Evolutionary conservation across 1,140 invertebrate species (phyloP).

Genomic region (Zeugodacus cucurbitae): DNA sequence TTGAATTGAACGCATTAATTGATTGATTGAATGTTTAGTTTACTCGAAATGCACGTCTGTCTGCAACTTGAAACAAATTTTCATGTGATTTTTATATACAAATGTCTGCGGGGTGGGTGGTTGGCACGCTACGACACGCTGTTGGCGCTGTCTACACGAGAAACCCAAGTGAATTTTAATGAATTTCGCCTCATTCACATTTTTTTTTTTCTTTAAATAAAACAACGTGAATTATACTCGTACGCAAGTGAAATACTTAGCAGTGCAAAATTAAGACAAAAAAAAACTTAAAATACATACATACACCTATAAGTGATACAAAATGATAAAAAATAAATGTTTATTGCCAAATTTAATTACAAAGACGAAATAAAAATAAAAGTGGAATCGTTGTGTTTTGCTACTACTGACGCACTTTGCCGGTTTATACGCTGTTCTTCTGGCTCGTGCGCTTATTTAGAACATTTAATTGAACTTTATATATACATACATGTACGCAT

Average conservation of each 20-base stretch:
- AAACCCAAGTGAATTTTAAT: conserved; percentile 3
- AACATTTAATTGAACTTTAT: background rate
- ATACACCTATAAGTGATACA: background rate
- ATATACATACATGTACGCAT: background rate
- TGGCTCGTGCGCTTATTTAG: background rate
- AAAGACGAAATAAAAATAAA: background rate
- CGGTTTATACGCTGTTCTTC: background rate
- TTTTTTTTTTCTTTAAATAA: background rate
- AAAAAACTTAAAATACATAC: background rate
- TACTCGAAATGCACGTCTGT: background rate
- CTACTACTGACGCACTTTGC: background rate
- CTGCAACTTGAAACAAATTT: background rate
- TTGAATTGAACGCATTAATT: background rate
- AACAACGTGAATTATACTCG: background rate
- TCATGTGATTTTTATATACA: background rate
- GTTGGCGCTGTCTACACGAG: background rate
- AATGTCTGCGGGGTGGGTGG: background rate
- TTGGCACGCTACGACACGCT: too few species aligned
- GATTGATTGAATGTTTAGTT: background rate
- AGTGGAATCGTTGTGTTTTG: background rate
- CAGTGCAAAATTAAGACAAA: background rate
- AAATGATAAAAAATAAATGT: background rate
- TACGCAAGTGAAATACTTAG: background rate
- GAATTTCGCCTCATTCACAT: background rate
- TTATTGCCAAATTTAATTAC: conserved; percentile 29